Conservation (phyloP, 2,888 invertebrate genomes). For the Drosophila pegasa region DNA sequence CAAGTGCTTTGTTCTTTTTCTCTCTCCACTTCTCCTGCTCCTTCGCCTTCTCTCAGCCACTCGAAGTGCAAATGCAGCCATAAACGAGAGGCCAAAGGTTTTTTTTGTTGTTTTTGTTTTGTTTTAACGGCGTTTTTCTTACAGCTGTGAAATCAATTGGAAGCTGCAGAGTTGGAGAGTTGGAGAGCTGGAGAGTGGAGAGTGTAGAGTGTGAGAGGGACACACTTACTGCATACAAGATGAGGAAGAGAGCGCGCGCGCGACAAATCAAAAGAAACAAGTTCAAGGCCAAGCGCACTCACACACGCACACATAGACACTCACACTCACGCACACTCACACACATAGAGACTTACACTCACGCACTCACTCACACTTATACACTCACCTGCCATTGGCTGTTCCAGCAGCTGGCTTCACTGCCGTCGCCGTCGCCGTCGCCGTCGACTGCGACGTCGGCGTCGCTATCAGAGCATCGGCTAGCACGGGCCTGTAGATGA, state of each 20-base stretch:
- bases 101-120: too few species aligned
- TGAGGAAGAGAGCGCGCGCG: neutral
- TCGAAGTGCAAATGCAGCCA: neutral
- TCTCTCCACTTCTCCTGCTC: too few species aligned
- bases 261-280: constrained; percentile 31
- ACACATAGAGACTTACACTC: constrained; percentile 40
- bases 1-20: neutral
- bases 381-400: constrained; percentile 58
- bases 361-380: constrained; percentile 13
- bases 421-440: constrained; percentile 4
- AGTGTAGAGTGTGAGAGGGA: neutral
- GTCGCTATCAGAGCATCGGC: constrained; percentile 37
- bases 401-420: constrained; percentile 13
- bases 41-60: neutral
- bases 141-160: constrained; percentile 20
- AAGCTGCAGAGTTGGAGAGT: neutral
- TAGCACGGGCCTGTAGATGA: constrained; percentile 80
- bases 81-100: constrained; percentile 1
- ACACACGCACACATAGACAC: constrained; percentile 44
- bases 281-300: constrained; percentile 64
- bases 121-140: constrained; percentile 15
- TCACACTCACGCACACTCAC: constrained; percentile 47
- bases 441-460: constrained; percentile 18
- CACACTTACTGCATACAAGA: neutral
- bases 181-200: neutral